A percentile compares a stretch with the other conserved stretches of the same genome.
Evolutionary conservation across 2,113 vertebrate genomes (phyloP).

Genomic region (Crypturellus undulatus): DNA sequence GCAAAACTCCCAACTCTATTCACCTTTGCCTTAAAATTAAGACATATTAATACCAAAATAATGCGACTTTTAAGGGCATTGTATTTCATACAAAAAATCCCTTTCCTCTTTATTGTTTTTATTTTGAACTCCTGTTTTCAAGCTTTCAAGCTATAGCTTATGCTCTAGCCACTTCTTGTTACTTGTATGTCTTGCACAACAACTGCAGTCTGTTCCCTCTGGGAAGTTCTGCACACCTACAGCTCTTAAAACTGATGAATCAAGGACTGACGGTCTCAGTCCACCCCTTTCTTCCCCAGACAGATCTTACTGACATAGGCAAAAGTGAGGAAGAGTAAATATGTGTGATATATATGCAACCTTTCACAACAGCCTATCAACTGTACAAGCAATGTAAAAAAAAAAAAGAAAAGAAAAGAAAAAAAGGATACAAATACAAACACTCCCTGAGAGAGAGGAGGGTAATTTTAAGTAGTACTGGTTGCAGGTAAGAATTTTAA

Average conservation of each 20-base stretch:
- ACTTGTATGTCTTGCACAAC: not conserved
- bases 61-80: not conserved
- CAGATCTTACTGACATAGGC: not conserved
- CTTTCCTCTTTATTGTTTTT: not conserved
- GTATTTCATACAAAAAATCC: not conserved
- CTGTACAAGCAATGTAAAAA: not conserved
- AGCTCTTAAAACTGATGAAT: not conserved
- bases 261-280: not conserved
- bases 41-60: not conserved
- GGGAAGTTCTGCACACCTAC: too few species aligned
- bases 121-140: not conserved
- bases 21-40: not conserved
- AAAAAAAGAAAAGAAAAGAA: not conserved
- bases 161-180: not conserved
- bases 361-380: not conserved
- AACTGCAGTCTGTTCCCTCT: not conserved
- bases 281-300: not conserved
- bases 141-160: not conserved
- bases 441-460: not conserved
- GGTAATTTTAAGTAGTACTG: not conserved
- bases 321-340: not conserved
- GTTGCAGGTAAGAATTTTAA: not conserved
- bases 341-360: rapidly evolving
- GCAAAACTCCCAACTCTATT: not conserved
- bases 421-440: too few species aligned